A percentile compares a stretch with the other conserved stretches of the same genome.
Evolutionary conservation across 2,113 vertebrate species (phyloP).

Genomic region (Cinclus mexicanus): DNA sequence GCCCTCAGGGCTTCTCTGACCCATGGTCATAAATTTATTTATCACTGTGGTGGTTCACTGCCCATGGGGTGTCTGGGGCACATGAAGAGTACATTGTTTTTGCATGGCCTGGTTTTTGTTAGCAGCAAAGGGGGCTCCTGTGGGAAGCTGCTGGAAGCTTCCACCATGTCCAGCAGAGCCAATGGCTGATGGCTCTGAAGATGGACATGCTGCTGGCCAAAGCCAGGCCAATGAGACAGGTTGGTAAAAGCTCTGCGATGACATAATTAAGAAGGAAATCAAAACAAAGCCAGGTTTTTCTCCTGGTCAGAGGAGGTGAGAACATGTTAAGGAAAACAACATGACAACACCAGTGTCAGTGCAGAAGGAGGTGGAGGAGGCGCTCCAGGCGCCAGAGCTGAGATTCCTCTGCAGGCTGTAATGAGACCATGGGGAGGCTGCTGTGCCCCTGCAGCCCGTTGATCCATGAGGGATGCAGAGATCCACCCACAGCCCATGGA

Average conservation of each 20-base stretch:
- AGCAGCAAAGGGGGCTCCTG: neutral
- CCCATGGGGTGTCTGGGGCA: accelerated
- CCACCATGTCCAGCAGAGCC: neutral
- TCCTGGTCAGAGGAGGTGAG: neutral
- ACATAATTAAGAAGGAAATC: neutral
- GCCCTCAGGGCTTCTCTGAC: accelerated
- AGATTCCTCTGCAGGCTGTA: neutral
- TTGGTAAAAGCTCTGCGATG: neutral
- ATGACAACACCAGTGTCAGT: neutral
- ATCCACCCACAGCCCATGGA: neutral
- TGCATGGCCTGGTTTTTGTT: neutral
- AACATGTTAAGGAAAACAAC: neutral
- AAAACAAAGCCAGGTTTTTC: neutral
- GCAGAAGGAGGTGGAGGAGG: neutral
- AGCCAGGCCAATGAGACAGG: neutral
- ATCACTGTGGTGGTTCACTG: neutral
- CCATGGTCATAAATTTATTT: accelerated
- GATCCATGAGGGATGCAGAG: neutral
- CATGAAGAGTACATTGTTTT: accelerated
- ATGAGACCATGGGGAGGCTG: neutral
- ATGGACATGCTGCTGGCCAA: neutral
- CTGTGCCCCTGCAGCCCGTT: neutral
- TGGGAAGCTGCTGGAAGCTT: neutral
- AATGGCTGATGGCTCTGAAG: neutral
- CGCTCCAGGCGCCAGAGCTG: neutral